phyloP scores from a whole-genome alignment of 92 coral and sea anemone species.

The Montipora capitata region DNA sequence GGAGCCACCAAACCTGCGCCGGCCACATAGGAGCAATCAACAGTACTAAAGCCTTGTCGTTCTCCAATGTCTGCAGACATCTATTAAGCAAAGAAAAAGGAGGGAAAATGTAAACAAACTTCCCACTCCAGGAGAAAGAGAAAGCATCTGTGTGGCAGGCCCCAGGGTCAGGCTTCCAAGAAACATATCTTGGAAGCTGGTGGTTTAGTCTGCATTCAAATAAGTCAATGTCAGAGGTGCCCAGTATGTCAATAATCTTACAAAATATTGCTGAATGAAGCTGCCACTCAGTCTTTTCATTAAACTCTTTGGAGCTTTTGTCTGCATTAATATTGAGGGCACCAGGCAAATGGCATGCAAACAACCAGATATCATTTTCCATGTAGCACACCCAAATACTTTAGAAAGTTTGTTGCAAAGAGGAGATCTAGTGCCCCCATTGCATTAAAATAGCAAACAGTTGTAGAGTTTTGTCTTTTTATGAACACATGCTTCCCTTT shows the following conservation, averaged over 20 bases:
- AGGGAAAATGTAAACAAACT: constrained; percentile 35
- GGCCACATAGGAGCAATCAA: constrained; percentile 50
- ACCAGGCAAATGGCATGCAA: constrained; percentile 72
- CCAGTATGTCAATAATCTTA: constrained; percentile 6
- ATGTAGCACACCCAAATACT: constrained; percentile 53
- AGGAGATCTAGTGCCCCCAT: constrained; percentile 70
- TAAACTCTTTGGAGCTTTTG: constrained; percentile 39
- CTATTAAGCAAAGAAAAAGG: constrained; percentile 19
- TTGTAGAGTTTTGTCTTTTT: constrained; percentile 48
- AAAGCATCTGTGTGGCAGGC: constrained; percentile 51
- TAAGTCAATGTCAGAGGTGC: constrained; percentile 47
- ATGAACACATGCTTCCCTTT: constrained; percentile 34
- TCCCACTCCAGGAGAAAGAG: constrained; percentile 45
- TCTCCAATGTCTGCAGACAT: constrained; percentile 34
- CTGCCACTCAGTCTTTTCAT: constrained; percentile 73
- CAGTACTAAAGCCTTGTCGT: constrained; percentile 21
- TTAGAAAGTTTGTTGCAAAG: constrained; percentile 20
- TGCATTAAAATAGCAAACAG: constrained; percentile 20
- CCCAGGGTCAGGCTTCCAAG: constrained; percentile 75
- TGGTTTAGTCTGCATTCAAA: constrained; percentile 44
- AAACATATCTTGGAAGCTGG: constrained; percentile 33
- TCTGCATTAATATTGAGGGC: constrained; percentile 7
- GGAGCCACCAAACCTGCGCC: constrained; percentile 52
- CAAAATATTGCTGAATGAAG: constrained; percentile 41
- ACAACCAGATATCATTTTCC: constrained; percentile 50